These are phyloP conservation scores for Cervus canadensis DNA, from an alignment of 2,113 vertebrate species.

Conservation along the genomic window DNA sequence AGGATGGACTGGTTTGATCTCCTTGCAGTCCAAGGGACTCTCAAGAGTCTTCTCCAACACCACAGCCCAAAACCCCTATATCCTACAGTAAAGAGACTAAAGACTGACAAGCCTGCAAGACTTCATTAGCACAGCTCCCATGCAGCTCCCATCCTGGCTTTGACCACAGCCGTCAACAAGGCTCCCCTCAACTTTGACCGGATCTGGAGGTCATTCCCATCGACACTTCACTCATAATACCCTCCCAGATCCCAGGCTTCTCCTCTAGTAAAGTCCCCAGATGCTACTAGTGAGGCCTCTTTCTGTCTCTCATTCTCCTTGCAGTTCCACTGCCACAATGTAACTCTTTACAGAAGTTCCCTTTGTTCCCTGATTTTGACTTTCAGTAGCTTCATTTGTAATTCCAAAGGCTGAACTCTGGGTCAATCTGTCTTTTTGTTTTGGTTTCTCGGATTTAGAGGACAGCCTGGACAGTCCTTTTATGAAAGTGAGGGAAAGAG, in stretches of 20 bases:
- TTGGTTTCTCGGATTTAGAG: background rate
- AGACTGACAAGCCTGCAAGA: background rate
- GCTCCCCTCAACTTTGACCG: background rate
- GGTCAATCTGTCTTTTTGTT: background rate
- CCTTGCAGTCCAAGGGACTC: background rate
- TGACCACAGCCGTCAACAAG: background rate
- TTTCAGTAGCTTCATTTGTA: background rate
- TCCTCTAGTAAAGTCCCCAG: background rate
- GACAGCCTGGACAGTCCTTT: background rate
- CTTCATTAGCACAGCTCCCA: background rate
- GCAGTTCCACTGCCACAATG: background rate
- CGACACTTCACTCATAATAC: rapidly evolving
- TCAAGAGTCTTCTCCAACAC: background rate
- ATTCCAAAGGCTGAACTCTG: background rate
- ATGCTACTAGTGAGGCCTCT: background rate
- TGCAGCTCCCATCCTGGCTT: background rate
- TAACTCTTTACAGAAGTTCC: background rate
- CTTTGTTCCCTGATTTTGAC: background rate
- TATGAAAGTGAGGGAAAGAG: background rate
- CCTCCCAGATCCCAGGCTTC: background rate
- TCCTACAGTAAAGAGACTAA: background rate
- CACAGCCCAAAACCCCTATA: background rate
- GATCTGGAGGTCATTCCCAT: background rate
- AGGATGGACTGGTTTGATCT: background rate
- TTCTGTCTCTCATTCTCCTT: background rate